Base-by-base conservation (phyloP, 2,888 invertebrate genomes). In the Syrista parreyssii region DNA sequence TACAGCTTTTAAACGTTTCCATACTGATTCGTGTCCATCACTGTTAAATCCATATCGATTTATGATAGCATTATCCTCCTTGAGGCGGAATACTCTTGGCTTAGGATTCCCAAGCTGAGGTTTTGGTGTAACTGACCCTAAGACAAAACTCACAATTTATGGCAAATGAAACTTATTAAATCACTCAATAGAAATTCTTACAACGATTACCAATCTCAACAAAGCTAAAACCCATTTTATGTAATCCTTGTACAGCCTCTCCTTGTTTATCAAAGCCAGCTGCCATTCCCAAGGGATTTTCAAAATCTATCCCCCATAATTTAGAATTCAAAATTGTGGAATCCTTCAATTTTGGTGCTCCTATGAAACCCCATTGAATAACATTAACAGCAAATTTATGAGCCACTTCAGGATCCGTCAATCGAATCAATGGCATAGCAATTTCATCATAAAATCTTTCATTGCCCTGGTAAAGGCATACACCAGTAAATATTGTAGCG, bases 191-290 rank as follows among this genome's bases (percentile, higher is more conserved):
- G 35, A 73, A 33, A 73, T 34, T 73, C 73, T 15, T 35, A 11
- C 2, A 79, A 76, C 55, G 55, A 68, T 81, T 84, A 79, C 99
- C 99, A 85, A 99, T 95, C 94, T 99, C 99, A 33, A 99, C 95
- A 91, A 98, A 97, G 9, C 99, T 97, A 92, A 99, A 99, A 0
- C 99, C 99, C 78, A 98, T 92, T 86, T 95, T 94, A 80, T 94
- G 93, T 68, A 99, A 92, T 0, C 97, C 97, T 86, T 94, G 91
- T 2, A 98, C 93, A 33, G 97, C 98, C 92, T 99, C 98, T 11
- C 96, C 99, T 92, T 99, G 95, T 92, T 99, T 99, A 91, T 99
- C 99, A 92, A 99, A 99, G 11, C 99, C 99, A 78, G 99, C 99
- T 35, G 99, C 99, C 88, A 99, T 95, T n/a, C 99, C 99, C 85